Percentiles rank a stretch among this genome's conserved stretches.
phyloP scores from a whole-genome alignment of 1,140 invertebrate genomes.

The Zophobas morio region DNA sequence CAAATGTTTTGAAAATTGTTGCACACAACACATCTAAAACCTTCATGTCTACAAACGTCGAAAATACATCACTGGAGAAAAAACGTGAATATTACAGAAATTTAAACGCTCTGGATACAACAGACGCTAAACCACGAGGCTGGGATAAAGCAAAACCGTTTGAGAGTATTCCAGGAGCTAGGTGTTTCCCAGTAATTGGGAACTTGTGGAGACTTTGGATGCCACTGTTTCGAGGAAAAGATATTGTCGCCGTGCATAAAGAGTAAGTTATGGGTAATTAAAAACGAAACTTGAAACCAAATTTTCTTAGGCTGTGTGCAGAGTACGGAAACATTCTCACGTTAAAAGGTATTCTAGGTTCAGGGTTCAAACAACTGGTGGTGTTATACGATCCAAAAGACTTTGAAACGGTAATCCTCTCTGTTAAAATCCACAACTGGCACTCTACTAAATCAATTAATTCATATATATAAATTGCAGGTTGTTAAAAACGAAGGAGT shows the following conservation, averaged over 20 bases:
- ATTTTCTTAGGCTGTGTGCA: conserved; percentile 46
- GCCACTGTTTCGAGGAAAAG: conserved; percentile 50
- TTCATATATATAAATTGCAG: conserved; percentile 36
- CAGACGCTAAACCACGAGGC: conserved; percentile 49
- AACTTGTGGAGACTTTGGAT: conserved; percentile 65
- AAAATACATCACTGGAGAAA: neutral
- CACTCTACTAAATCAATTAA: neutral
- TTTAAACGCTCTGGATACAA: conserved; percentile 3
- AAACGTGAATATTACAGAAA: conserved; percentile 10
- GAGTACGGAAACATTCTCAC: conserved; percentile 49
- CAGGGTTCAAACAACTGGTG: conserved; percentile 11
- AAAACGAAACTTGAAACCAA: too few relatives aligned
- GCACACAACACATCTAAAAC: neutral
- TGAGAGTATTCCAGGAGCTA: conserved; percentile 70
- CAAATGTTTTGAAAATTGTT: neutral
- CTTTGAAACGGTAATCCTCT: conserved; percentile 50
- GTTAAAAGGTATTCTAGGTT: conserved; percentile 40
- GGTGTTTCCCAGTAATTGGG: conserved; percentile 67
- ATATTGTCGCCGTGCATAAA: conserved; percentile 49
- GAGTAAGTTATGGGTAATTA: conserved; percentile 21
- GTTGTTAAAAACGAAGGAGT: conserved; percentile 53
- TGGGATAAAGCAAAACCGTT: conserved; percentile 64
- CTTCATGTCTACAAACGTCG: neutral
- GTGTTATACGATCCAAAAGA: conserved; percentile 51
- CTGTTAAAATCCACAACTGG: neutral